A percentile compares a stretch with the other conserved stretches of the same genome.
phyloP scores from a whole-genome alignment of 2,797 vertebrate species.

The Nothura maculosa region DNA sequence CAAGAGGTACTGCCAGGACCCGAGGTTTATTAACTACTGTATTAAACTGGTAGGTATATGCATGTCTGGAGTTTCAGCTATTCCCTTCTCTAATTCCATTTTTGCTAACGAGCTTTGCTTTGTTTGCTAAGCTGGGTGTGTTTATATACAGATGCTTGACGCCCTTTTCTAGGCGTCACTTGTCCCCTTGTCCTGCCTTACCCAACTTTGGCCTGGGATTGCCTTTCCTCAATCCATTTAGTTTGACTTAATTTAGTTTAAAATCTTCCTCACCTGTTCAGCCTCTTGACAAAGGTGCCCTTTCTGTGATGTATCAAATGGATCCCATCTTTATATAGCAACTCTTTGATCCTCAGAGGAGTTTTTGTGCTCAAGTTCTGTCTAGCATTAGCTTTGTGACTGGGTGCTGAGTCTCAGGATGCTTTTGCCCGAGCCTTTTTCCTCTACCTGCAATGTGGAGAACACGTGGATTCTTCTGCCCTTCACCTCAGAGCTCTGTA shows the following conservation, averaged over 20 bases:
- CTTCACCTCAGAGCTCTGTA: background rate
- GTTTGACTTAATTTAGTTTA: background rate
- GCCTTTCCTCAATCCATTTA: background rate
- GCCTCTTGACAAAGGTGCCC: background rate
- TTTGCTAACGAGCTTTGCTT: background rate
- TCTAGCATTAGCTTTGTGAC: background rate
- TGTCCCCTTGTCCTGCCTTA: background rate
- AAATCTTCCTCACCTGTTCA: background rate
- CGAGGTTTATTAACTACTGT: slow-evolving; percentile 88
- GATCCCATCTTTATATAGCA: background rate
- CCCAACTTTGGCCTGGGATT: background rate
- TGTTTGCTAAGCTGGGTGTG: background rate
- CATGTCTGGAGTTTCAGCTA: rapidly evolving
- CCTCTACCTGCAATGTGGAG: background rate
- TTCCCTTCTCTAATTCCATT: rapidly evolving
- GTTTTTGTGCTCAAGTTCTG: background rate
- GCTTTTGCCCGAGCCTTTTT: background rate
- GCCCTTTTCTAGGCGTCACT: background rate
- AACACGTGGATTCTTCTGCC: background rate
- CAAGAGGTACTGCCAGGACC: slow-evolving; percentile 86
- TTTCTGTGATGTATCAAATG: background rate
- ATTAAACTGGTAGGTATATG: slow-evolving; percentile 87
- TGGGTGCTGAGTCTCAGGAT: too few relatives aligned
- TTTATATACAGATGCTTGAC: background rate
- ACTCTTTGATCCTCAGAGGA: background rate